These are phyloP conservation scores for Peromyscus eremicus DNA, from an alignment of 2,797 vertebrate genomes.

Conservation along the genomic window DNA sequence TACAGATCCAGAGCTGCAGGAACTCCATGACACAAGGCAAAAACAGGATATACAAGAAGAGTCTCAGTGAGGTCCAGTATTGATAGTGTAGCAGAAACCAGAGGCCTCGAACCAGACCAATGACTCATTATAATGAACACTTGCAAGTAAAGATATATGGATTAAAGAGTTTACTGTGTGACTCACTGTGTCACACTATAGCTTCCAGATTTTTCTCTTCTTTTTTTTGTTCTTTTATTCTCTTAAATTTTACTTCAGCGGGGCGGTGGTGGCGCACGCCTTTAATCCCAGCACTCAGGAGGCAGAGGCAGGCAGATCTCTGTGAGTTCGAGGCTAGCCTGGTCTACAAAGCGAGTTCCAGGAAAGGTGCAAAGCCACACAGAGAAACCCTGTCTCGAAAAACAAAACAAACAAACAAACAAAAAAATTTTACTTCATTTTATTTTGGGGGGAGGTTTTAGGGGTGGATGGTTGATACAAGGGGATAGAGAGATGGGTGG, in stretches of 20 bases:
- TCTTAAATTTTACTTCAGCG: not conserved
- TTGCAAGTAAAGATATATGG: not conserved
- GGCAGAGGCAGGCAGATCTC: too few relatives aligned
- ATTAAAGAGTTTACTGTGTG: not conserved
- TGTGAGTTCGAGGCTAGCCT: too few relatives aligned
- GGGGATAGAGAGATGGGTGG: not conserved
- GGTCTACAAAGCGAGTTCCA: too few relatives aligned
- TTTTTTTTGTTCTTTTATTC: not conserved
- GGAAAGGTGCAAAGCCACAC: too few relatives aligned
- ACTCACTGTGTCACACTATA: not conserved
- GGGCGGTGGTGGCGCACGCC: too few relatives aligned
- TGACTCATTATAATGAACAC: not conserved
- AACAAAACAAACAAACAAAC: too few relatives aligned
- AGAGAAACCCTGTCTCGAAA: too few relatives aligned
- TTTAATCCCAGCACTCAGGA: too few relatives aligned
- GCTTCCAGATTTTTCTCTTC: not conserved
- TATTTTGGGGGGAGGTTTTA: not conserved
- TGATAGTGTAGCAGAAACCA: not conserved
- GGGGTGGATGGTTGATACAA: not conserved
- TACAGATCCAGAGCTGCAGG: not conserved
- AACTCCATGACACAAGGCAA: not conserved
- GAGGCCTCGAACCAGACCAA: not conserved
- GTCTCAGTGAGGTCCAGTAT: not conserved
- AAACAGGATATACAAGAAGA: not conserved
- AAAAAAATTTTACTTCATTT: not conserved